These are phyloP conservation scores for Centropus bengalensis DNA, from an alignment of 2,113 vertebrate genomes.

Conservation along the genomic window DNA sequence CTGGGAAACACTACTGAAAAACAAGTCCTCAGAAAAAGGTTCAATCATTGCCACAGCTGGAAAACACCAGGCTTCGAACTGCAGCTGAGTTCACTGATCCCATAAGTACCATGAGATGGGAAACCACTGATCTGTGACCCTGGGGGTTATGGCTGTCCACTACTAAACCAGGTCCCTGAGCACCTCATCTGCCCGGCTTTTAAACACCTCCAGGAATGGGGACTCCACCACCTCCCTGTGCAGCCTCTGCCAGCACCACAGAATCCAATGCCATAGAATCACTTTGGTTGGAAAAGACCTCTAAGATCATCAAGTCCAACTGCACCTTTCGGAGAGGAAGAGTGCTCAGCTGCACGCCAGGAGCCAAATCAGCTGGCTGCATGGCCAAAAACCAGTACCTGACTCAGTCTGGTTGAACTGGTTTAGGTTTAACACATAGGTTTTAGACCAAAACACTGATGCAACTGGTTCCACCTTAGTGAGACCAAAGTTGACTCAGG, in stretches of 20 bases:
- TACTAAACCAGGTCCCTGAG: too few relatives aligned
- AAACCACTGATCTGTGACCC: not conserved
- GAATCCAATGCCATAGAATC: too few relatives aligned
- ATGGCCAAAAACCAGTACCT: accelerated
- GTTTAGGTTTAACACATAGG: not conserved
- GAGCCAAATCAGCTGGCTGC: not conserved
- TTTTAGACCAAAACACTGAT: not conserved
- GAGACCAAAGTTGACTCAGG: not conserved
- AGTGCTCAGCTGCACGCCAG: not conserved
- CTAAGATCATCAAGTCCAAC: too few relatives aligned
- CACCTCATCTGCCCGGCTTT: too few relatives aligned
- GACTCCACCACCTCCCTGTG: too few relatives aligned
- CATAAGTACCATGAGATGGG: accelerated
- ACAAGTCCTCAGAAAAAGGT: not conserved
- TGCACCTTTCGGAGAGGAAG: not conserved
- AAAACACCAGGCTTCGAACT: accelerated
- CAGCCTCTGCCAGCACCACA: too few relatives aligned
- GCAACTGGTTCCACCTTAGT: not conserved
- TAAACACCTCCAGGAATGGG: too few relatives aligned
- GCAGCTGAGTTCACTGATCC: not conserved
- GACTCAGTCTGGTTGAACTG: not conserved
- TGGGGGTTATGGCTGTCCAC: not conserved
- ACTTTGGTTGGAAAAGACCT: too few relatives aligned
- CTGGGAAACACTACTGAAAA: not conserved
- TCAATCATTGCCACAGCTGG: not conserved